phyloP scores from a whole-genome alignment of 1,140 invertebrate species.

The Solen grandis region DNA sequence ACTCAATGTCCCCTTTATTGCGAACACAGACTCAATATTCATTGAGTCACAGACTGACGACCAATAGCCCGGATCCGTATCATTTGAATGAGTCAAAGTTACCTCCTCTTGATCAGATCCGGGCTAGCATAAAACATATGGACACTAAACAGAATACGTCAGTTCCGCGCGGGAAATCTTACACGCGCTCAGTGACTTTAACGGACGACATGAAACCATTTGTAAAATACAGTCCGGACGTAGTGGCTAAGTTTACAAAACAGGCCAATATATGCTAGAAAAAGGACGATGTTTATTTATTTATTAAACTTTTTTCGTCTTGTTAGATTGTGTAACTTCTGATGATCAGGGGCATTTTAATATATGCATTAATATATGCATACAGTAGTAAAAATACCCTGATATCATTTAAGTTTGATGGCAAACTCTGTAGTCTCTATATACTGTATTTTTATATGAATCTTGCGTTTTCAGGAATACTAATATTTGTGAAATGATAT shows the following conservation, averaged over 20 bases:
- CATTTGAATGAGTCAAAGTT: constrained; percentile 55
- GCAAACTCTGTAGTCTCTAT: too few species aligned
- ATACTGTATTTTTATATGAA: too few species aligned
- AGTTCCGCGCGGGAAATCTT: constrained; percentile 15
- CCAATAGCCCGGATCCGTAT: constrained; percentile 72
- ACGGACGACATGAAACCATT: constrained; percentile 72
- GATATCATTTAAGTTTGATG: too few species aligned
- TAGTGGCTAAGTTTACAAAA: constrained; percentile 41
- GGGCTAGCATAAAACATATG: constrained; percentile 68
- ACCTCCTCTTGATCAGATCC: constrained; percentile 72
- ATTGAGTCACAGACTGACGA: constrained; percentile 70
- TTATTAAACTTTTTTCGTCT: too few species aligned
- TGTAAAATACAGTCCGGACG: constrained; percentile 75
- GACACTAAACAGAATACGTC: constrained; percentile 54
- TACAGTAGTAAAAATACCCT: too few species aligned
- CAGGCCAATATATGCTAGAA: constrained; percentile 43
- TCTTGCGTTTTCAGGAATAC: too few species aligned
- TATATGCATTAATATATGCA: too few species aligned
- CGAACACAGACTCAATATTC: constrained; percentile 76
- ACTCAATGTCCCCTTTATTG: constrained; percentile 67
- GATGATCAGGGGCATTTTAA: too few species aligned
- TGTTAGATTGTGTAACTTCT: too few species aligned
- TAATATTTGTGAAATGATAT: too few species aligned
- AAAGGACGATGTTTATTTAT: too few species aligned
- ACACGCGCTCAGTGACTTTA: constrained; percentile 56